A percentile compares a stretch with the other conserved stretches of the same genome.
These are phyloP conservation scores for Helobdella robusta DNA, from an alignment of 2,888 invertebrate genomes.

Conservation along the genomic window DNA sequence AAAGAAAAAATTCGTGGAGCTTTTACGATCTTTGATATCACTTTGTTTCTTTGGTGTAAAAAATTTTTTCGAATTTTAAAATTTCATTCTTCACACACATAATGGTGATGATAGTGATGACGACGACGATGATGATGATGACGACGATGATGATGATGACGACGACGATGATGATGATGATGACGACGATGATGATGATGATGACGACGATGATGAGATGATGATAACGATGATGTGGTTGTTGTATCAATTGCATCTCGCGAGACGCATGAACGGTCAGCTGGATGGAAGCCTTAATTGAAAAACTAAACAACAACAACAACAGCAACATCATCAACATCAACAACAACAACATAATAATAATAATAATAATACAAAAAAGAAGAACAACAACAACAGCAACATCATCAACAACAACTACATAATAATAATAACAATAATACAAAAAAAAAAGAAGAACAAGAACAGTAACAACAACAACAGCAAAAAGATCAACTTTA, in stretches of 20 bases:
- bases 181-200: conserved; percentile 3
- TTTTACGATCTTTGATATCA: too few relatives aligned
- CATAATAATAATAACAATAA: too few relatives aligned
- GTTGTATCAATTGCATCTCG: too few relatives aligned
- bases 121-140: conserved; percentile 4
- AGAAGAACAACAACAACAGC: background rate
- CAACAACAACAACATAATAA: background rate
- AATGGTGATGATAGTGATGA: conserved; percentile 3
- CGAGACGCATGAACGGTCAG: too few relatives aligned
- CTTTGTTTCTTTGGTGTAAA: too few relatives aligned
- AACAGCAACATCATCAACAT: background rate
- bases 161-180: conserved; percentile 3
- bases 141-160: conserved; percentile 3
- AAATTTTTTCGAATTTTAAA: too few relatives aligned
- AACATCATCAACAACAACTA: background rate
- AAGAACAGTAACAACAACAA: too few relatives aligned
- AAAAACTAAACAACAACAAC: too few relatives aligned
- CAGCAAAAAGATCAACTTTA: too few relatives aligned
- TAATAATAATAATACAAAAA: background rate
- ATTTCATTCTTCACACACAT: background rate
- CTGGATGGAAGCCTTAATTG: too few relatives aligned
- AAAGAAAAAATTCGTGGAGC: too few relatives aligned
- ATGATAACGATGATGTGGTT: background rate
- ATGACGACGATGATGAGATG: background rate
- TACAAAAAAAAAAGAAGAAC: too few relatives aligned